phyloP scores from a whole-genome alignment of 2,113 vertebrate genomes.

The Pterophyllum scalare region DNA sequence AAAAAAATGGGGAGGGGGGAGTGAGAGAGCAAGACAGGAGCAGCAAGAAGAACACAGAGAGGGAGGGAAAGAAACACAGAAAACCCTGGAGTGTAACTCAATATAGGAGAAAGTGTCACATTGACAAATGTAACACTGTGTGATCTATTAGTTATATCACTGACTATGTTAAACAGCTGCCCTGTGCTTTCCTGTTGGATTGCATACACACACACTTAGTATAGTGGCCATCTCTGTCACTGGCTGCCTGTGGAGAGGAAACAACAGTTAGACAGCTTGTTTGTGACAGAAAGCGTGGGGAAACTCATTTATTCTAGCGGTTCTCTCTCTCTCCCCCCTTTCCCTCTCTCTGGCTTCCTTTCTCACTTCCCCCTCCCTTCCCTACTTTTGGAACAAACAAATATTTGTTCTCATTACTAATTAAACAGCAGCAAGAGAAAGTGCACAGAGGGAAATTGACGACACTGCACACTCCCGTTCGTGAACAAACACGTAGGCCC shows the following conservation, averaged over 20 bases:
- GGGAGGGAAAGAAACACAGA: conserved; percentile 45
- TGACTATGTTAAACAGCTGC: conserved; percentile 80
- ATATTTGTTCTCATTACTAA: conserved; percentile 99
- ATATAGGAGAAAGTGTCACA: conserved; percentile 81
- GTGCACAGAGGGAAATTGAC: conserved; percentile 81
- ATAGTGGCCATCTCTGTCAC: conserved; percentile 53
- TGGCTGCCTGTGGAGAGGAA: conserved; percentile 46
- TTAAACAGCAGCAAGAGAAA: conserved; percentile 84
- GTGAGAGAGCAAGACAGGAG: conserved; percentile 11
- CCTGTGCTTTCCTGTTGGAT: conserved; percentile 39
- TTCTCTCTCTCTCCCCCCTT: not conserved
- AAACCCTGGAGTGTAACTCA: conserved; percentile 83
- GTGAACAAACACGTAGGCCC: conserved; percentile 44
- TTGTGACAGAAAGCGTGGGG: conserved; percentile 68
- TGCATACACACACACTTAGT: conserved; percentile 18
- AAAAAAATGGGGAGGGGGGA: not conserved
- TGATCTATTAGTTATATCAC: conserved; percentile 80
- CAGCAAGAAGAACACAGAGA: conserved; percentile 31
- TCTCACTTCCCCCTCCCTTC: conserved; percentile 4
- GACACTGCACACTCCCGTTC: conserved; percentile 36
- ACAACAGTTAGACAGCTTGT: conserved; percentile 48
- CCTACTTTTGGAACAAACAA: conserved; percentile 77
- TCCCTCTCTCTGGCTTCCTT: not conserved
- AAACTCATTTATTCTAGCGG: conserved; percentile 76
- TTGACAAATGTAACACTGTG: conserved; percentile 81